Conservation (phyloP, 1,140 invertebrate species). For the Pemphigus obesinymphae region DNA sequence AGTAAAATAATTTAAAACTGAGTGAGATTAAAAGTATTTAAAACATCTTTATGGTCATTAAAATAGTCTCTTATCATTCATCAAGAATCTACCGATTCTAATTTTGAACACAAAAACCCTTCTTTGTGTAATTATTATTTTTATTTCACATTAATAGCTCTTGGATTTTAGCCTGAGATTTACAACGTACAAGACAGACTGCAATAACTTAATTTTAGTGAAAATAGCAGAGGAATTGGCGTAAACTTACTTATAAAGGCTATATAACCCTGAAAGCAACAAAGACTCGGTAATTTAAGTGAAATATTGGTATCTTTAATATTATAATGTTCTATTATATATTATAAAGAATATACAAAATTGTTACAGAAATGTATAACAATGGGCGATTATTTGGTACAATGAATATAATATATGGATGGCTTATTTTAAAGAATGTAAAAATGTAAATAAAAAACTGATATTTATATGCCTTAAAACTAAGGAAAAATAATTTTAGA, state of each 20-base stretch:
- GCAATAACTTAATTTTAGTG: background rate
- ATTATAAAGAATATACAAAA: background rate
- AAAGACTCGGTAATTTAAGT: background rate
- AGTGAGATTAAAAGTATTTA: background rate
- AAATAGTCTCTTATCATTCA: background rate
- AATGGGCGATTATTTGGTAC: too few relatives aligned
- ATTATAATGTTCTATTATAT: background rate
- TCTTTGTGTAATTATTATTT: slow-evolving; percentile 2
- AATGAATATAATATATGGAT: too few relatives aligned
- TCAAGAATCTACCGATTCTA: background rate
- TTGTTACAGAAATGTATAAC: background rate
- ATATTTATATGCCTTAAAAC: too few relatives aligned
- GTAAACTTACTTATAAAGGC: background rate
- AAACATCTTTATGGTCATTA: background rate
- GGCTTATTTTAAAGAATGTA: too few relatives aligned
- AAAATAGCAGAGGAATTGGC: background rate
- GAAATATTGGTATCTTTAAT: background rate
- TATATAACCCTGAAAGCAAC: background rate
- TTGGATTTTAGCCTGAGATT: slow-evolving; percentile 10
- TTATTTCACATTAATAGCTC: background rate
- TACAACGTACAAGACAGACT: background rate
- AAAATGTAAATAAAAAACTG: too few relatives aligned
- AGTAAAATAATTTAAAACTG: background rate
- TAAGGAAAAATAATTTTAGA: too few relatives aligned
- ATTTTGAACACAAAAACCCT: background rate